A percentile compares a stretch with the other conserved stretches of the same genome.
Evolutionary conservation across 2,113 vertebrate species (phyloP).

Genomic region (Cochlearius cochlearius): DNA sequence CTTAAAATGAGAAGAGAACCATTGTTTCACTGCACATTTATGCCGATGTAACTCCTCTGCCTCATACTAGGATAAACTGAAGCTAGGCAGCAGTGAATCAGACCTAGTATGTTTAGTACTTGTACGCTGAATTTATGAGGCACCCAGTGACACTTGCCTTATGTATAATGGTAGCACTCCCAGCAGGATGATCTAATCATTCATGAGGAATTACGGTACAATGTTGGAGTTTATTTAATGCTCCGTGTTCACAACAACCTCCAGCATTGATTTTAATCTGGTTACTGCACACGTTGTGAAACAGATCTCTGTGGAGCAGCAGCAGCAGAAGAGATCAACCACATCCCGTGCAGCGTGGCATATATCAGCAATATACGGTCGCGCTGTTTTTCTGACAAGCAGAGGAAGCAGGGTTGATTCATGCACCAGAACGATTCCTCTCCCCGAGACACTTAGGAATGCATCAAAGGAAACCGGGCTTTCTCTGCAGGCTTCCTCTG

Average conservation of each 20-base stretch:
- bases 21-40: background rate
- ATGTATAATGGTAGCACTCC: constrained; percentile 44
- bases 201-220: constrained; percentile 29
- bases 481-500: constrained; percentile 52
- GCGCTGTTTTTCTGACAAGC: constrained; percentile 14
- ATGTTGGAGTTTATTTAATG: constrained; percentile 42
- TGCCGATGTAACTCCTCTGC: background rate
- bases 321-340: background rate
- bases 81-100: constrained; percentile 38
- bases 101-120: constrained; percentile 31
- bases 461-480: constrained; percentile 42
- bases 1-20: background rate
- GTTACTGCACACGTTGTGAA: background rate
- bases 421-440: constrained; percentile 15
- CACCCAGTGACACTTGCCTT: constrained; percentile 49
- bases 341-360: background rate
- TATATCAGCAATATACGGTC: background rate
- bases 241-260: constrained; percentile 29
- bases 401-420: constrained; percentile 45
- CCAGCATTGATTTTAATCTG: constrained; percentile 44
- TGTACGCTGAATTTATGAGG: constrained; percentile 48
- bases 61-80: constrained; percentile 6
- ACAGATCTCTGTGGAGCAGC: background rate
- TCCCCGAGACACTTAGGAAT: constrained; percentile 55
- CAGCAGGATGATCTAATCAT: constrained; percentile 55